These are phyloP conservation scores for Cacoxenus indagator DNA, from an alignment of 2,888 invertebrate genomes.

Conservation along the genomic window DNA sequence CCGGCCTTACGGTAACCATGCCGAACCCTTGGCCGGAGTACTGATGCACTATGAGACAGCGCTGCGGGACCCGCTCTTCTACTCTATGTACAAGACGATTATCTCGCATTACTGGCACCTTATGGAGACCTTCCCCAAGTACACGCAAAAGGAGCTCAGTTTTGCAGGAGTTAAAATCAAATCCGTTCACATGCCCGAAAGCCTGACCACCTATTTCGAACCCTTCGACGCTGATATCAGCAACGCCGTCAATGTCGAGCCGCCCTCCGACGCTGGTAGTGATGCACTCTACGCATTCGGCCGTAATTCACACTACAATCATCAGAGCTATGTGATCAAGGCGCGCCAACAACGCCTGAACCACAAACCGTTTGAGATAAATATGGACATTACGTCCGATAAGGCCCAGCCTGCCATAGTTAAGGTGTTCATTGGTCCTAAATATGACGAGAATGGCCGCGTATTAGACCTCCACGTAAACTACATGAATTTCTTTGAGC, in stretches of 20 bases:
- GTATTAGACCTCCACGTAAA: slow-evolving; percentile 74
- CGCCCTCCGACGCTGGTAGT: slow-evolving; percentile 64
- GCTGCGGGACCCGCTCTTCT: slow-evolving; percentile 82
- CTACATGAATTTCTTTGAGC: slow-evolving; percentile 77
- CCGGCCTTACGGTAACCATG: slow-evolving; percentile 56
- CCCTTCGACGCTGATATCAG: slow-evolving; percentile 77
- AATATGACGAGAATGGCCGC: slow-evolving; percentile 75
- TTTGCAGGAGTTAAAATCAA: slow-evolving; percentile 78
- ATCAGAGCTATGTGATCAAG: slow-evolving; percentile 71
- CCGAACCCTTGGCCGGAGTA: slow-evolving; percentile 66
- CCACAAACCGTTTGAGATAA: slow-evolving; percentile 77
- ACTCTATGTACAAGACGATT: slow-evolving; percentile 77
- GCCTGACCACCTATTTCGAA: slow-evolving; percentile 79
- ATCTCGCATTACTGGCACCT: slow-evolving; percentile 74
- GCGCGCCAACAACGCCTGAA: slow-evolving; percentile 77
- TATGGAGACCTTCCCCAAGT: slow-evolving; percentile 75
- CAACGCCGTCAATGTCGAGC: slow-evolving; percentile 68
- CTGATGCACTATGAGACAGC: slow-evolving; percentile 78
- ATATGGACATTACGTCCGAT: slow-evolving; percentile 74
- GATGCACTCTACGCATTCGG: slow-evolving; percentile 58
- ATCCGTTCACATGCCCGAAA: slow-evolving; percentile 75
- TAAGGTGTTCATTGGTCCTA: slow-evolving; percentile 80
- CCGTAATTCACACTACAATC: slow-evolving; percentile 60
- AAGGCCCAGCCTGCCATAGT: slow-evolving; percentile 76
- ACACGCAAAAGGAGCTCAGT: slow-evolving; percentile 75